Evolutionary conservation across 2,113 vertebrate genomes (phyloP).

Genomic region (Phyllostomus hastatus): DNA sequence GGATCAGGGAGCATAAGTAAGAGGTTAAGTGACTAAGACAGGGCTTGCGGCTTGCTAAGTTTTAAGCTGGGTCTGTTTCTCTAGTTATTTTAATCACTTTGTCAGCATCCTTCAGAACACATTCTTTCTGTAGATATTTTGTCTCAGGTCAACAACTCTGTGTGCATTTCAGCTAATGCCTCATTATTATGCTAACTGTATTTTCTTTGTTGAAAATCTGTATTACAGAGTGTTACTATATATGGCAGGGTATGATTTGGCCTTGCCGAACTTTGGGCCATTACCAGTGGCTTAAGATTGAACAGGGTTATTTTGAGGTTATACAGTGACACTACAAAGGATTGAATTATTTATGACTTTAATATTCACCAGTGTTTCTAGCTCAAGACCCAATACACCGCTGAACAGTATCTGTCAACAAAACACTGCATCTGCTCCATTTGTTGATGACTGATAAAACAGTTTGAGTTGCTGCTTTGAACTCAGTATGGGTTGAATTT

Average conservation of each 20-base stretch:
- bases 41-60: conserved; percentile 58
- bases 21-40: conserved; percentile 72
- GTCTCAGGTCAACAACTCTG: conserved; percentile 73
- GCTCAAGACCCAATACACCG: conserved; percentile 65
- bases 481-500: conserved; percentile 35
- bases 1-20: conserved; percentile 58
- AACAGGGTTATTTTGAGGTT: conserved; percentile 72
- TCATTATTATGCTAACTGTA: conserved; percentile 75
- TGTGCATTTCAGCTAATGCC: conserved; percentile 68
- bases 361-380: conserved; percentile 74
- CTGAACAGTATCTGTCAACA: conserved; percentile 74
- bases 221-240: conserved; percentile 67
- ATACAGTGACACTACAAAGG: conserved; percentile 63
- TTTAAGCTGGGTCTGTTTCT: conserved; percentile 62
- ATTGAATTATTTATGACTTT: conserved; percentile 78
- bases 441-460: conserved; percentile 63
- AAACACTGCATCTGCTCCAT: conserved; percentile 70
- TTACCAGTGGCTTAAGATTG: conserved; percentile 67
- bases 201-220: conserved; percentile 71
- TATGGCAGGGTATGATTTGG: conserved; percentile 69
- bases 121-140: conserved; percentile 64
- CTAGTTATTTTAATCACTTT: conserved; percentile 72
- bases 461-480: conserved; percentile 59
- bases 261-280: conserved; percentile 67
- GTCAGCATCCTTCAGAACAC: conserved; percentile 65